Base-by-base conservation (phyloP, 1,140 invertebrate species). In the Drosophila kikkawai region DNA sequence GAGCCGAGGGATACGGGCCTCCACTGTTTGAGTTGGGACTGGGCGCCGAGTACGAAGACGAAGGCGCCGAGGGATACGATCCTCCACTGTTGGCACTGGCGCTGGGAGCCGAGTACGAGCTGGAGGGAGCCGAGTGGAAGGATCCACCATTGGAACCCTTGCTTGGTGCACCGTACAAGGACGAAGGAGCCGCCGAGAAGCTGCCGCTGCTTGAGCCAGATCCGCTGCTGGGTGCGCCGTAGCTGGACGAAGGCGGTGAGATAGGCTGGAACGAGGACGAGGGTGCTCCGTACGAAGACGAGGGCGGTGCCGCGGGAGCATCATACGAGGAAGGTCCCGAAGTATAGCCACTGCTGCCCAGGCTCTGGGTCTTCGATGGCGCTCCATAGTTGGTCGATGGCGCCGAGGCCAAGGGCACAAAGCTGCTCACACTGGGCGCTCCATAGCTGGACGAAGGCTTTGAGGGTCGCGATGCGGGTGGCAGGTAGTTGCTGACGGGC, bases 261-360 rank as follows among this genome's bases (percentile, higher is more conserved):
- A 93, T 91, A 1, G 90, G 79, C 47, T 83, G 86, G 73, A 91
- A 93, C 1, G 83, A 91, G 13, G 78, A 65, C 4, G 83, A 70
- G 12, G 94, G 93, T 8, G 93, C 91, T 73, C 93, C 93, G 26
- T 94, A 93, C 4, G 91, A 88, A 2, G 85, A 91, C 4, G 85
- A 92, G 17, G 92, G 91, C 0, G 79, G 70, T 12, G 79, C 68
- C 6, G 85, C 82, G 0, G 88, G 82, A 1, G 73, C 47, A 17
- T 77, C 85, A 51, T 73, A 80, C 6, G 67, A 81, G 4, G 67
- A 65, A 9, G 87, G 85, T 44, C 92, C 82, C 12, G 87, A 87
- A 12, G 84, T 69, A 50, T 87, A 91, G 17, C 88, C 87, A 44
- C 55, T 75, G 93, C 67, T 81, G 22, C 88, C 79, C n/a, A 87